These are phyloP conservation scores for Cyprinodon variegatus DNA, from an alignment of 2,113 vertebrate genomes.

Conservation along the genomic window DNA sequence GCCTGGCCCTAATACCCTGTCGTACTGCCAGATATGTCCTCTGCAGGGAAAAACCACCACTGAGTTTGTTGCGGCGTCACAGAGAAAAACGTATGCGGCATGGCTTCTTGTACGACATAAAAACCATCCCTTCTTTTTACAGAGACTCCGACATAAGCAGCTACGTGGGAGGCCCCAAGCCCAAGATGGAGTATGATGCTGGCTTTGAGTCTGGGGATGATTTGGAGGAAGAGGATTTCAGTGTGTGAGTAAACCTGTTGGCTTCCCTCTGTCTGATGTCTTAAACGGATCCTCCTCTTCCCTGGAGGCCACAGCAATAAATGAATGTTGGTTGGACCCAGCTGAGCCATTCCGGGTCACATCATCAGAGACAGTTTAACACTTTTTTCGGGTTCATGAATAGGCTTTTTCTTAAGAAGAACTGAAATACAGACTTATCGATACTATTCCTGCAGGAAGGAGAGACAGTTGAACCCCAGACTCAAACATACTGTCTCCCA, in stretches of 20 bases:
- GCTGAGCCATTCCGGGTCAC: too few relatives aligned
- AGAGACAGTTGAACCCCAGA: too few relatives aligned
- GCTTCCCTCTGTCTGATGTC: not conserved
- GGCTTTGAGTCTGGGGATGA: slow-evolving; percentile 88
- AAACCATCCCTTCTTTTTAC: not conserved
- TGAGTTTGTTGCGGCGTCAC: not conserved
- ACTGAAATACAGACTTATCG: too few relatives aligned
- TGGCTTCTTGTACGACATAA: not conserved
- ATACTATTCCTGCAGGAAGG: too few relatives aligned
- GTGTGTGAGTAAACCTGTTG: slow-evolving; percentile 71
- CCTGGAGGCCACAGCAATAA: too few relatives aligned
- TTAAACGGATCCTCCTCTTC: not conserved
- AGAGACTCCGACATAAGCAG: slow-evolving; percentile 82
- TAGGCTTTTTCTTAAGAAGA: too few relatives aligned
- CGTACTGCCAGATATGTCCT: not conserved
- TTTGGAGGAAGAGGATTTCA: slow-evolving; percentile 84
- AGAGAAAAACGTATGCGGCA: not conserved
- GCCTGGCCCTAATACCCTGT: too few relatives aligned
- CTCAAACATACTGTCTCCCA: too few relatives aligned
- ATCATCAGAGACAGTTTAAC: too few relatives aligned
- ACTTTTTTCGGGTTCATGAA: too few relatives aligned
- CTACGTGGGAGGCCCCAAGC: slow-evolving; percentile 58
- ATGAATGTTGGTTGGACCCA: too few relatives aligned
- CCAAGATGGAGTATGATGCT: slow-evolving; percentile 79
- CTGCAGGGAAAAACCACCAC: not conserved